phyloP scores from a whole-genome alignment of 1,140 invertebrate genomes.

The Gryon sp. region DNA sequence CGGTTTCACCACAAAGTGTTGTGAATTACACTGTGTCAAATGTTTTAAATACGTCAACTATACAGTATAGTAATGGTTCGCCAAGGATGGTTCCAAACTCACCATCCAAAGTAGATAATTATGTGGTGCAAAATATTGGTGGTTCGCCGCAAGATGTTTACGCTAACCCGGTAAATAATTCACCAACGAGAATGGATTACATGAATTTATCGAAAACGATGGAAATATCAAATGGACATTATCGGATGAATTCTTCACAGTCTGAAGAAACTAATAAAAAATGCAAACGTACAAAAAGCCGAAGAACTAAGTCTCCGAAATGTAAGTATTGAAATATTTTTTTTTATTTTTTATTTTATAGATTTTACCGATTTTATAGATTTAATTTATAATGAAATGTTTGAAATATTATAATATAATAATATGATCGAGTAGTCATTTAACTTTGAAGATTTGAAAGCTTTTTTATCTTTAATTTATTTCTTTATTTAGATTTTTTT shows the following conservation, averaged over 20 bases:
- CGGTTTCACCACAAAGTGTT: neutral
- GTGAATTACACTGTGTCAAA: neutral
- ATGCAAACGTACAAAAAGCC: neutral
- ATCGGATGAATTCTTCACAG: neutral
- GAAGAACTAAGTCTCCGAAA: conserved; percentile 7
- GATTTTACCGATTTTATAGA: neutral
- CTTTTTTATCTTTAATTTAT: too few relatives aligned
- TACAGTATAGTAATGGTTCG: neutral
- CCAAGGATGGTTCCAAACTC: neutral
- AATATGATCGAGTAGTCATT: too few relatives aligned
- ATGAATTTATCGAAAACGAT: neutral
- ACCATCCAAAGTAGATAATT: neutral
- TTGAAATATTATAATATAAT: too few relatives aligned
- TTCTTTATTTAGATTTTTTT: too few relatives aligned
- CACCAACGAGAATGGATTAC: neutral
- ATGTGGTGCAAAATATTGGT: conserved; percentile 15
- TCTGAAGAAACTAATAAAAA: conserved; percentile 5
- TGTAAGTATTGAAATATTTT: neutral
- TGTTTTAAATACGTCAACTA: neutral
- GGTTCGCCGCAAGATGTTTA: neutral
- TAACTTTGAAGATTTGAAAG: too few relatives aligned
- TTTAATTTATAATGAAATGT: neutral
- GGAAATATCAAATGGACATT: neutral
- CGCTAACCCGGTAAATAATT: neutral
- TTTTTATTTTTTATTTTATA: neutral